Percentiles rank a stretch among this genome's conserved stretches.
Conservation (phyloP, 2,888 invertebrate genomes). For the Eilema sororculum region DNA sequence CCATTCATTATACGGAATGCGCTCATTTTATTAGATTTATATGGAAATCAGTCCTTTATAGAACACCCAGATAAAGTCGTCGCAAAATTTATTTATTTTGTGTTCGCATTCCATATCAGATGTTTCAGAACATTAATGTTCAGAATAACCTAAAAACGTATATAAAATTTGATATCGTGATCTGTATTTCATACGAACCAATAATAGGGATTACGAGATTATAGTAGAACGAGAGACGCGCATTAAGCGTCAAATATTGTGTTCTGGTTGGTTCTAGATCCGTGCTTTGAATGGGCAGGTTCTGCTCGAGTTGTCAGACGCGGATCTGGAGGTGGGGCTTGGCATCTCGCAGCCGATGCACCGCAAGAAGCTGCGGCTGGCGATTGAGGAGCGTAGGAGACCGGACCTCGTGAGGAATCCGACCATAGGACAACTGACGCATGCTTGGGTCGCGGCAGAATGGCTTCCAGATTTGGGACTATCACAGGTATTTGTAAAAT, state of each 20-base stretch:
- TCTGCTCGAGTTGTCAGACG: constrained; percentile 95
- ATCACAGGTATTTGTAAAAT: constrained; percentile 88
- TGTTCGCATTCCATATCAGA: constrained; percentile 56
- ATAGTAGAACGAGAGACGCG: constrained; percentile 72
- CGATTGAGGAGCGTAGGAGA: constrained; percentile 96
- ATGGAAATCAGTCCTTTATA: constrained; percentile 72
- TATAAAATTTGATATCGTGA: constrained; percentile 27
- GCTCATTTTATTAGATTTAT: constrained; percentile 74
- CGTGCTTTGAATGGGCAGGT: constrained; percentile 92
- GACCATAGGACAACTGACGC: constrained; percentile 94
- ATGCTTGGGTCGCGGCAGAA: constrained; percentile 97
- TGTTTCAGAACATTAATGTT: constrained; percentile 33
- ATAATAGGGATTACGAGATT: constrained; percentile 32
- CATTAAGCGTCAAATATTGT: constrained; percentile 86
- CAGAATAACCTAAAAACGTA: constrained; percentile 32
- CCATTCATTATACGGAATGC: constrained; percentile 69
- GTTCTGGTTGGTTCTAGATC: constrained; percentile 89
- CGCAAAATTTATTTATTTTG: constrained; percentile 64
- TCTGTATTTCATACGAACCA: constrained; percentile 6
- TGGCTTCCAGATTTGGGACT: constrained; percentile 97
- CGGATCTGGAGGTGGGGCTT: constrained; percentile 95
- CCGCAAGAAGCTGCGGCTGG: constrained; percentile 95
- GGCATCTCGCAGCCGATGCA: constrained; percentile 98
- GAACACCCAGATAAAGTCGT: constrained; percentile 67
- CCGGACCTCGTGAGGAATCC: constrained; percentile 95